Evolutionary conservation across 2,888 invertebrate species (phyloP), one percentile per base, ranked within the genome.

Genomic region (Leptopilina syphax): DNA sequence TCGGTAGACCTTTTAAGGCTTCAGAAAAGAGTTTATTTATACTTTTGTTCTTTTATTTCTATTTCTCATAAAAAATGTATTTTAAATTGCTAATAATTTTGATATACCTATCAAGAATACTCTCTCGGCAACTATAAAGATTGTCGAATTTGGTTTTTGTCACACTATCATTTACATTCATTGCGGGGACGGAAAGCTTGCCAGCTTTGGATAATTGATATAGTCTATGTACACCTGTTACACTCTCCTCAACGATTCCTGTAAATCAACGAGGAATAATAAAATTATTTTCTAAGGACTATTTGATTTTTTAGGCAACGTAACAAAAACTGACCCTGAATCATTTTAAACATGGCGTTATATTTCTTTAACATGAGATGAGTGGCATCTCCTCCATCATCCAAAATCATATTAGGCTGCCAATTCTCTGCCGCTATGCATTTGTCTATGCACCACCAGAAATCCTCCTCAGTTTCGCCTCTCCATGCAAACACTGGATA

Each of bases 361-460:
- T 98, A 98, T 91, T 98, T 98, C 93, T 98, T 98, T 83, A 98
- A 94, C 97, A 98, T 98, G 80, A 98, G 94, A 92, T 98, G 98
- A 0, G 98, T 98, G 65, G 98, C 98, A 93, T 99, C 99, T 0
- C 99, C 99, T 0, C 99, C 99, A 91, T 99, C 98, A 90, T 99
- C 99, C 83, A 99, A 93, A 88, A 99, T 98, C 97, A 99, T 98
- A 92, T 99, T 99, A 5, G 99, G 98, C 89, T 98, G 97, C 99
- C 99, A 99, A 88, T 96, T 95, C 85, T 97, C 96, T 0, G 96
- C 95, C 86, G 97, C 97, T 3, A 99, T 96, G 92, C 98, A 98
- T 90, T 97, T 97, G 92, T 99, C 98, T 87, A 99, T 99, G 91
- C 98, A 98, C 98, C 98, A 99, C 99, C 99, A 99, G 93, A 99